Evolutionary conservation across 1,140 invertebrate species (phyloP).

Genomic region (Papilio glaucus): DNA sequence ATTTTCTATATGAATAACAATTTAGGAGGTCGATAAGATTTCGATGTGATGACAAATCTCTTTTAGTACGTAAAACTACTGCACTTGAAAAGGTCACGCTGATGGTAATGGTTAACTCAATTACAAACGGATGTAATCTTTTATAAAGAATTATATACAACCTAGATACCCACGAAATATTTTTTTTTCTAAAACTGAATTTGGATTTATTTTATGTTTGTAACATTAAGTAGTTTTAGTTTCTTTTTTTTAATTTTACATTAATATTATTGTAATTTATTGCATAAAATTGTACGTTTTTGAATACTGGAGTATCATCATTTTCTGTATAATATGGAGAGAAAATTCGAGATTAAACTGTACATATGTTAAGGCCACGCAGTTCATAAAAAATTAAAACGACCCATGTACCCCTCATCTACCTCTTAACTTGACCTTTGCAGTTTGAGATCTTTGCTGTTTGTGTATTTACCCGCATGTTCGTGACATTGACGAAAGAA

Average conservation of each 20-base stretch:
- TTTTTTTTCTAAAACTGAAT: not conserved
- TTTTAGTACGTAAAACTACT: not conserved
- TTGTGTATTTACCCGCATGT: slow-evolving; percentile 32
- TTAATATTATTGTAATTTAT: not conserved
- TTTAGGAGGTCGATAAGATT: slow-evolving; percentile 22
- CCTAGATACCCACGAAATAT: not conserved
- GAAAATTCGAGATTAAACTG: not conserved
- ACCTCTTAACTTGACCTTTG: slow-evolving; percentile 30
- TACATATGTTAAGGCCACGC: not conserved
- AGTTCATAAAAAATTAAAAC: slow-evolving; percentile 12
- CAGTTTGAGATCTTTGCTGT: slow-evolving; percentile 24
- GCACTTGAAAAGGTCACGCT: slow-evolving; percentile 20
- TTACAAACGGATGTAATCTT: not conserved
- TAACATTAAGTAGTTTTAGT: not conserved
- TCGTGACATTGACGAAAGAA: slow-evolving; percentile 36
- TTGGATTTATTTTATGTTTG: not conserved
- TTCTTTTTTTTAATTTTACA: not conserved
- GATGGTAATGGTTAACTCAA: slow-evolving; percentile 19
- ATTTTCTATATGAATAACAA: slow-evolving; percentile 8
- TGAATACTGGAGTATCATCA: not conserved
- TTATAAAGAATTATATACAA: not conserved
- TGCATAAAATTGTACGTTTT: not conserved
- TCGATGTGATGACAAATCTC: not conserved
- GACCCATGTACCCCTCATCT: not conserved
- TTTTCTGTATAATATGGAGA: not conserved